phyloP scores from a whole-genome alignment of 2,888 invertebrate species.

The Capitulum mitella region DNA sequence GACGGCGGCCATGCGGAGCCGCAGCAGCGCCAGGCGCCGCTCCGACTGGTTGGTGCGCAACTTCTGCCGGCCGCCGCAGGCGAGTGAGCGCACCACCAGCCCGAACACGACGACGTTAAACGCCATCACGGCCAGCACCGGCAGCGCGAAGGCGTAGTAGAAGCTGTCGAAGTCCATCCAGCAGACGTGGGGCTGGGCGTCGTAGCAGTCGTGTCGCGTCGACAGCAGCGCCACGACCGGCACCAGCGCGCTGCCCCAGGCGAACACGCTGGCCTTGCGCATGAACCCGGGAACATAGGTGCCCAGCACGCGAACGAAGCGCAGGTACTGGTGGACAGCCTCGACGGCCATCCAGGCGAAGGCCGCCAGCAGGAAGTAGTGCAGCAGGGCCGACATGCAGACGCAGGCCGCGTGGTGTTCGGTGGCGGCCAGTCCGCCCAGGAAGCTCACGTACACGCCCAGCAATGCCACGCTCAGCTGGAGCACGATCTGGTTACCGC shows the following conservation, averaged over 20 bases:
- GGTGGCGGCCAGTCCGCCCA: conserved; percentile 42
- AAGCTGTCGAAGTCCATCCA: conserved; percentile 47
- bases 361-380: conserved; percentile 59
- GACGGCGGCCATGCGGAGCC: conserved; percentile 42
- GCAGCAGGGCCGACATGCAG: conserved; percentile 55
- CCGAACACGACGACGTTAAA: conserved; percentile 52
- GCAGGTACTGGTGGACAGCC: conserved; percentile 58
- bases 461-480: conserved; percentile 57
- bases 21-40: conserved; percentile 39
- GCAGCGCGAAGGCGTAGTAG: conserved; percentile 50
- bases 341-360: conserved; percentile 68
- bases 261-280: conserved; percentile 54
- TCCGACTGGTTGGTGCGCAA: conserved; percentile 43
- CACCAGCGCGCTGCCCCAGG: conserved; percentile 56
- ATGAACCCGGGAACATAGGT: conserved; percentile 52
- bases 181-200: conserved; percentile 42
- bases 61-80: conserved; percentile 49
- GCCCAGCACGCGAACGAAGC: conserved; percentile 60
- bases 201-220: conserved; percentile 48
- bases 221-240: conserved; percentile 50
- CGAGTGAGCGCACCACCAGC: conserved; percentile 45
- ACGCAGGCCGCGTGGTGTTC: conserved; percentile 49
- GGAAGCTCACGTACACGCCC: conserved; percentile 50
- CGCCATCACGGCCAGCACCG: conserved; percentile 50
- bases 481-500: conserved; percentile 58